phyloP scores from a whole-genome alignment of 2,888 invertebrate genomes.

The Saturnia pavonia region DNA sequence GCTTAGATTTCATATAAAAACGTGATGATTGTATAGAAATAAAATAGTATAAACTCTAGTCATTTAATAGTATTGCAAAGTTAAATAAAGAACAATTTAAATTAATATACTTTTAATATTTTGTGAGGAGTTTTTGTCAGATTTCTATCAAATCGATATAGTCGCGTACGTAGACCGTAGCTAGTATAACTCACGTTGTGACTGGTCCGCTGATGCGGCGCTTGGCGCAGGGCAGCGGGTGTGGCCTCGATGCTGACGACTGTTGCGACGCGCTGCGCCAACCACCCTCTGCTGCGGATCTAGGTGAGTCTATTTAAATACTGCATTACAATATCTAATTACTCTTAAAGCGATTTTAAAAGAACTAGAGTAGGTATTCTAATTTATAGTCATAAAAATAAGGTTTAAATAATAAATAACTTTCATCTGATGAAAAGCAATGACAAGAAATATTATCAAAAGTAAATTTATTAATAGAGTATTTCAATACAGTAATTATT shows the following conservation, averaged over 20 bases:
- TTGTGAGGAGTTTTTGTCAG: not conserved
- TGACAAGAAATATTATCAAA: too few relatives aligned
- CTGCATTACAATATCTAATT: not conserved
- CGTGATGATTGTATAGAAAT: not conserved
- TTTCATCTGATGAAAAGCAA: not conserved
- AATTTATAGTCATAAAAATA: not conserved
- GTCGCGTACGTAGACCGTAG: slow-evolving; percentile 67
- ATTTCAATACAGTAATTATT: not conserved
- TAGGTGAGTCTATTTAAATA: slow-evolving; percentile 60
- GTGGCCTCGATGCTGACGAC: slow-evolving; percentile 79
- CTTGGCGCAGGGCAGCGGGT: slow-evolving; percentile 80
- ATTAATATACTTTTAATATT: not conserved
- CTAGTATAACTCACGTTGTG: slow-evolving; percentile 80
- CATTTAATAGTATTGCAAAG: not conserved
- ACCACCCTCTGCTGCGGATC: slow-evolving; percentile 76
- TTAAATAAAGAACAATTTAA: not conserved
- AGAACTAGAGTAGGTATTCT: too few relatives aligned
- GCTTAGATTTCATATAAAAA: slow-evolving; percentile 30
- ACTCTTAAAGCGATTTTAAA: too few relatives aligned
- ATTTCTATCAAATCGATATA: slow-evolving; percentile 22
- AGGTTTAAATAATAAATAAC: not conserved
- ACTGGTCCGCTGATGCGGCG: slow-evolving; percentile 82
- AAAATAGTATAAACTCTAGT: not conserved
- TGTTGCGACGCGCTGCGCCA: slow-evolving; percentile 79
- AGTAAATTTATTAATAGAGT: not conserved